Percentiles rank a stretch among this genome's conserved stretches.
Conservation (phyloP, 1,140 invertebrate species). For the Belonocnema kinseyi region DNA sequence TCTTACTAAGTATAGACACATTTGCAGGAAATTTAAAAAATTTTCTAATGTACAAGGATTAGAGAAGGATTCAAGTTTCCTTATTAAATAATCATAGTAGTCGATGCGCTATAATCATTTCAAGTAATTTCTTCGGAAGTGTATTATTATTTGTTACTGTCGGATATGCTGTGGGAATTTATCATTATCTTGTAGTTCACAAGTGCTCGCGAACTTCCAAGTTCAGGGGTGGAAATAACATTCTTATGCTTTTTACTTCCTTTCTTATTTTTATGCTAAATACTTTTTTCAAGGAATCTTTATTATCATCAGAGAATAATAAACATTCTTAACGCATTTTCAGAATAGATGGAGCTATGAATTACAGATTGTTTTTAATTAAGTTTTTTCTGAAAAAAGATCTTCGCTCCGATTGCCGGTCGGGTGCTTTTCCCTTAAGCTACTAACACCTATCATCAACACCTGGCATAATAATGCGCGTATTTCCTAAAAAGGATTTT, state of each 20-base stretch:
- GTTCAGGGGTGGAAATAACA: neutral
- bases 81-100: slow-evolving; percentile 29
- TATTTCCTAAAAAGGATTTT: no score
- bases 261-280: neutral
- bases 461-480: no score
- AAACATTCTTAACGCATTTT: no score
- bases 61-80: neutral
- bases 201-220: slow-evolving; percentile 2
- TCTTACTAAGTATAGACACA: slow-evolving; percentile 22
- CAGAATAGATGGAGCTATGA: no score
- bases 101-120: slow-evolving; percentile 13
- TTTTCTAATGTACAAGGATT: slow-evolving; percentile 5
- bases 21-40: slow-evolving; percentile 19
- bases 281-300: no score
- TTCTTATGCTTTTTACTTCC: slow-evolving; percentile 14
- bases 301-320: no score
- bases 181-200: neutral
- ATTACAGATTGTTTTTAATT: no score
- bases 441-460: no score
- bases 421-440: no score
- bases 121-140: slow-evolving; percentile 14
- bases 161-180: slow-evolving; percentile 14
- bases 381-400: no score
- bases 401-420: no score
- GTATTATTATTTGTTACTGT: slow-evolving; percentile 15